Evolutionary conservation across 2,797 vertebrate genomes (phyloP).

Genomic region (Okamejei kenojei): DNA sequence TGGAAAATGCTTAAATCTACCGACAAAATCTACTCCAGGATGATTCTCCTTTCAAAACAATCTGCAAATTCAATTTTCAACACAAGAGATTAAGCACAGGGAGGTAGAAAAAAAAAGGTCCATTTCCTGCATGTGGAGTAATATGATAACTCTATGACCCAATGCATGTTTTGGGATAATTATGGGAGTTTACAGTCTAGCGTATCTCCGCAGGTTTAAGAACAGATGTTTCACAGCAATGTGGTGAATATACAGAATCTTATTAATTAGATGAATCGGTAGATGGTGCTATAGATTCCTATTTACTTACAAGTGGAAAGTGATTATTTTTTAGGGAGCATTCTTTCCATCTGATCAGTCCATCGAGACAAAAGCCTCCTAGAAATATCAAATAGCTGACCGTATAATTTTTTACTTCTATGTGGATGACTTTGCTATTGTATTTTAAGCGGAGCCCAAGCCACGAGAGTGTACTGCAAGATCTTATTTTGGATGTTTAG

Average conservation of each 20-base stretch:
- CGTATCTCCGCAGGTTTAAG: background rate
- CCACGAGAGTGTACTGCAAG: background rate
- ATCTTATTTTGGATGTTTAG: background rate
- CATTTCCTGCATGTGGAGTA: too few species aligned
- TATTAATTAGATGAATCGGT: conserved; percentile 18
- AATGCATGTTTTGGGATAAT: background rate
- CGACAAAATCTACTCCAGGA: too few species aligned
- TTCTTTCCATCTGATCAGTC: background rate
- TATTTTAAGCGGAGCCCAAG: too few species aligned
- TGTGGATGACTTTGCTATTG: background rate
- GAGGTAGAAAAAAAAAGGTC: background rate
- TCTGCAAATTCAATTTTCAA: background rate
- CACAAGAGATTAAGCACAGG: background rate
- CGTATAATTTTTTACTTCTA: background rate
- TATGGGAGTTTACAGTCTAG: too few species aligned
- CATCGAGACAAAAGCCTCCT: background rate
- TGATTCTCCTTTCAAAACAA: background rate
- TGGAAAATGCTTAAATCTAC: too few species aligned
- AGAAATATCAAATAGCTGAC: background rate
- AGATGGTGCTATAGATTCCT: conserved; percentile 37
- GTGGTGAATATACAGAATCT: background rate
- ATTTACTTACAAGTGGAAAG: background rate
- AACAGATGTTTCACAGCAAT: background rate
- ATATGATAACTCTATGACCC: background rate
- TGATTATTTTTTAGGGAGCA: conserved; percentile 7